Conservation (phyloP, 2,797 vertebrate species). For the Parotocinclus haroldoi region DNA sequence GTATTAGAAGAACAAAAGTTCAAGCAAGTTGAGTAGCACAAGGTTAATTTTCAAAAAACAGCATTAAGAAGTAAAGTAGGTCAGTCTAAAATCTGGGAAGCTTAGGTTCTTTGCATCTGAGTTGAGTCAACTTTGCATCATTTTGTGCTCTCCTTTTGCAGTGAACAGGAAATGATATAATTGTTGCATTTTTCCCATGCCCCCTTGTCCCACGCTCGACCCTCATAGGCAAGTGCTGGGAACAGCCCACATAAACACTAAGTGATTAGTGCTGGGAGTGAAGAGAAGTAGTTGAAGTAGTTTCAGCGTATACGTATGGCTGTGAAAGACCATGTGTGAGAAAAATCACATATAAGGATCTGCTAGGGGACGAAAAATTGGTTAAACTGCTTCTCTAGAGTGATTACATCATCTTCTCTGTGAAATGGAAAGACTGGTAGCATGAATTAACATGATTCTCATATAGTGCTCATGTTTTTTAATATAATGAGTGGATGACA, state of each 20-base stretch:
- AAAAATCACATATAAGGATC: conserved; percentile 43
- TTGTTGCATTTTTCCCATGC: conserved; percentile 66
- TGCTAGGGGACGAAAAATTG: conserved; percentile 19
- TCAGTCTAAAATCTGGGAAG: not conserved
- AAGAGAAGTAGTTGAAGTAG: conserved; percentile 38
- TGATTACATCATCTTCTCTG: conserved; percentile 16
- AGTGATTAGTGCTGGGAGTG: conserved; percentile 38
- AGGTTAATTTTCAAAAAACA: too few relatives aligned
- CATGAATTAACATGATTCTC: conserved; percentile 21
- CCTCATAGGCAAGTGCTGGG: conserved; percentile 57
- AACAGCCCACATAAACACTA: conserved; percentile 47
- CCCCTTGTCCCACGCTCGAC: conserved; percentile 65
- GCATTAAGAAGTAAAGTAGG: too few relatives aligned
- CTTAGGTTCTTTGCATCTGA: not conserved
- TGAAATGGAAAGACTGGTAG: conserved; percentile 13
- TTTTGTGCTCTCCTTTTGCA: conserved; percentile 13
- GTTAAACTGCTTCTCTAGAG: conserved; percentile 39
- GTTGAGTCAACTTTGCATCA: not conserved
- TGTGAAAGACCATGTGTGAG: conserved; percentile 43
- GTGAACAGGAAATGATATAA: conserved; percentile 77
- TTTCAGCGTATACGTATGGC: conserved; percentile 29
- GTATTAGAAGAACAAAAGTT: too few relatives aligned
- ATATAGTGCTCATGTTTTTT: conserved; percentile 7
- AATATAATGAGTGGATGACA: conserved; percentile 18
- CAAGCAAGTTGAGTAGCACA: too few relatives aligned